Conservation (phyloP, 2,888 invertebrate species). For the Macaria notata region DNA sequence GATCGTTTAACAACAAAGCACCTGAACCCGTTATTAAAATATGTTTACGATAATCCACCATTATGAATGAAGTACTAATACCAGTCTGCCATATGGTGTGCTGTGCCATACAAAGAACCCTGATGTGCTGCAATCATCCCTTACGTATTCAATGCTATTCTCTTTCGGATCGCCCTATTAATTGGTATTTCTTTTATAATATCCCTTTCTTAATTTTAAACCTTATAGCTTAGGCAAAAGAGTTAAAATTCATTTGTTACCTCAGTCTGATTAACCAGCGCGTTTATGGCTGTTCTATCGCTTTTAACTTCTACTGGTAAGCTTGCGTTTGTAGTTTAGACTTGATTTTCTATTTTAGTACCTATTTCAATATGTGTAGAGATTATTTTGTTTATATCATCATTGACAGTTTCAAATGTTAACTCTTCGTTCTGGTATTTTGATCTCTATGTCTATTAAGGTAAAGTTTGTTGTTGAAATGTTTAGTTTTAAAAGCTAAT, state of each 20-base stretch:
- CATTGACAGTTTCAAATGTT: too few species aligned
- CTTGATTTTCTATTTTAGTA: slow-evolving; percentile 34
- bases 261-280: slow-evolving; percentile 47
- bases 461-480: slow-evolving; percentile 32
- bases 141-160: slow-evolving; percentile 62
- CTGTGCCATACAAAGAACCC: slow-evolving; percentile 57
- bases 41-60: slow-evolving; percentile 64
- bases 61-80: slow-evolving; percentile 57
- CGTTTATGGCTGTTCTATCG: slow-evolving; percentile 60
- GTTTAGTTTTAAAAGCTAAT: slow-evolving; percentile 29
- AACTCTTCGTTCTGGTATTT: slow-evolving; percentile 13
- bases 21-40: slow-evolving; percentile 68
- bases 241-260: slow-evolving; percentile 30
- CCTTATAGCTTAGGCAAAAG: slow-evolving; percentile 31
- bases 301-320: slow-evolving; percentile 57
- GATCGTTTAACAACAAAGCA: slow-evolving; percentile 48
- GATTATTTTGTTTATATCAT: slow-evolving; percentile 1
- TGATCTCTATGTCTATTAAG: slow-evolving; percentile 38
- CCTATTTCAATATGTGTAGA: slow-evolving; percentile 24
- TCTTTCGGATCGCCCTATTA: slow-evolving; percentile 75
- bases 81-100: slow-evolving; percentile 70
- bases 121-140: slow-evolving; percentile 68
- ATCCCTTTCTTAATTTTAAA: slow-evolving; percentile 29
- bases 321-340: slow-evolving; percentile 39
- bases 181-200: slow-evolving; percentile 58